Evolutionary conservation across 2,113 vertebrate species (phyloP).

Genomic region (Corythoichthys intestinalis): DNA sequence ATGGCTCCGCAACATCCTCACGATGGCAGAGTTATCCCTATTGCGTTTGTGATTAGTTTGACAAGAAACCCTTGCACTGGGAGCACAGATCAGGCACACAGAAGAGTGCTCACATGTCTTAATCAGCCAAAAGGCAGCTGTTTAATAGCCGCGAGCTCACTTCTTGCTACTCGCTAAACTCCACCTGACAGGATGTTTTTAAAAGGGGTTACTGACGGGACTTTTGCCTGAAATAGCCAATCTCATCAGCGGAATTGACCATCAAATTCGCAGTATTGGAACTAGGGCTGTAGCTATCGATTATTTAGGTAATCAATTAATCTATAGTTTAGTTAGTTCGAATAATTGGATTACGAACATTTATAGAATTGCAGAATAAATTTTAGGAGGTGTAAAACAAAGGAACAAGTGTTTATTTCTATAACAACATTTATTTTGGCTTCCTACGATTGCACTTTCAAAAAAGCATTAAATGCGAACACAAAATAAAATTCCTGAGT

Average conservation of each 20-base stretch:
- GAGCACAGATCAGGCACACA: constrained; percentile 25
- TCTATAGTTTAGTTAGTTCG: too few species aligned
- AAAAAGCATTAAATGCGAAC: too few species aligned
- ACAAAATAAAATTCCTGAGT: too few species aligned
- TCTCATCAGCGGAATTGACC: not conserved
- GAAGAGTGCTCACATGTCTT: constrained; percentile 22
- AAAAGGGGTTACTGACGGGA: constrained; percentile 21
- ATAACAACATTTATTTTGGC: too few species aligned
- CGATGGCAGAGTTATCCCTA: constrained; percentile 22
- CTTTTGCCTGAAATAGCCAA: constrained; percentile 26
- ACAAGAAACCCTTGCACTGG: constrained; percentile 18
- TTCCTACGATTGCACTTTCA: too few species aligned
- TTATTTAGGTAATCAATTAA: too few species aligned
- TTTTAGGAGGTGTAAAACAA: too few species aligned
- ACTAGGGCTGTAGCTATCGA: too few species aligned
- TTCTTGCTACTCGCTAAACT: constrained; percentile 13
- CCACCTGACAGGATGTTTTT: constrained; percentile 14
- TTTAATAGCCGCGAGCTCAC: constrained; percentile 11
- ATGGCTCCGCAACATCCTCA: constrained; percentile 6
- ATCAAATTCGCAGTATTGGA: too few species aligned
- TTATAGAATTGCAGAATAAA: too few species aligned
- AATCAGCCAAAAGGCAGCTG: constrained; percentile 44
- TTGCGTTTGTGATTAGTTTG: constrained; percentile 26
- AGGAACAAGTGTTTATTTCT: too few species aligned
- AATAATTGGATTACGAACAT: too few species aligned